Evolutionary conservation across 2,113 vertebrate species (phyloP), one percentile per base, ranked within the genome.

Genomic region (Dunckerocampus dactyliophorus): DNA sequence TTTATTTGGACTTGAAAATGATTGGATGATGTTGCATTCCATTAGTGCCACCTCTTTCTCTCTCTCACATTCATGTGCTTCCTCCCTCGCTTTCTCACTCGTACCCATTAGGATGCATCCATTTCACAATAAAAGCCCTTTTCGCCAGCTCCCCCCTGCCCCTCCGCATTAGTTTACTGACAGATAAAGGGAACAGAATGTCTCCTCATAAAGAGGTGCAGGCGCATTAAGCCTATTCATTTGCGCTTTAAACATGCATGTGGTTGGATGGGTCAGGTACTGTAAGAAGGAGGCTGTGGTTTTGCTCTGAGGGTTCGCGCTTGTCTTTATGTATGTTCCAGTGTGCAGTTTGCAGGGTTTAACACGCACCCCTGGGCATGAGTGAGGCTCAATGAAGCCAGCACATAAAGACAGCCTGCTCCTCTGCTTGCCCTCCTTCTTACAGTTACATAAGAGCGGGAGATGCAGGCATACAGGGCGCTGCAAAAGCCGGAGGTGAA

Each of bases 81-180:
- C 15, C 47, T 46, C 53, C 63, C 75, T 22, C 60, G 47, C 59
- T 55, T 58, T 57, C 62, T 47, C 63, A 14, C 65, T 61, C 42
- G 22, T 59, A 69, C 48, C 72, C 77, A 84, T 81, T 76, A 81
- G 50, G 45, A 71, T 74, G 73, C 78, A 62, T 79, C 65, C 59
- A 71, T 82, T 88, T 85, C 73, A 82, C 69, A 85, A 81, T 82
- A 82, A 87, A 74, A 86, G 76, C 63, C 47, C 9, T 19, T 45
- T 63, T 70, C 17, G 20, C 24, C 58, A 37, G 43, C 24, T 13
- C 14, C 24, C 52, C 20, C 17, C 56, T 47, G 15, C 63, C 70
- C 58, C 52, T 15, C 49, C 72, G 67, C 84, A 85, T 88, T 83
- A 87, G 68, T 59, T 70, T 16, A 0, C 62, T 64, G 70, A 65